Base-by-base conservation (phyloP, 2,113 vertebrate species). In the Chlorodrepanis virens region DNA sequence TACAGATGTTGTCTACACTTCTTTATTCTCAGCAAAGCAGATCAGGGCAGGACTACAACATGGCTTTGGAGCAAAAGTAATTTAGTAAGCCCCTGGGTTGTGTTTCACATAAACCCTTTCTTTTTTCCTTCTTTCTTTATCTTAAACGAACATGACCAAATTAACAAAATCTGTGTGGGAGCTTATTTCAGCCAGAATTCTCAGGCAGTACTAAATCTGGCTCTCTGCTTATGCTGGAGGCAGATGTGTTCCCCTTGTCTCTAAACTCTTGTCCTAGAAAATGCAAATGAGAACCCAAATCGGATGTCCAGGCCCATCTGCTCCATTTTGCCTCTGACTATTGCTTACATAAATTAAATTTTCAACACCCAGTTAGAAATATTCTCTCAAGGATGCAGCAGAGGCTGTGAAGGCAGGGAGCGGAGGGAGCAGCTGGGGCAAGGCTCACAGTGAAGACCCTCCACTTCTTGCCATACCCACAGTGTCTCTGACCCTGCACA, bases 111-210 rank as follows among this genome's bases (percentile, higher is more conserved):
- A 67, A 84, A 54, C 3, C 3, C 3, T 54, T 42, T 69, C 0
- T 64, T 69, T 68, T 79, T 76, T 19, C 13, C 7, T 40, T 24
- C 25, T 37, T 82, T 82, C 69, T 83, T 69, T 47, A 68, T 12
- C 39, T 87, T 84, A 75, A 78, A 75, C 0, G 1, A 84, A 54
- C 27, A 82, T 31, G n/a, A 39, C 24, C 52, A 82, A 89, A 87
- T 78, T 91, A 84, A 91, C 52, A 95, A 91, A 89, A 78, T 87
- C 81, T 78, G 35, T 56, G 69, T 78, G 56, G 77, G 44, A 93
- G 14, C 39, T 78, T 94, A 64, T 91, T 89, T 94, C 47, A 87
- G 27, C 82, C 78, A 85, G 57, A 53, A 90, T 93, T 28, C 61
- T 72, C 75, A 85, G 82, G 28, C 49, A 53, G 28, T 83, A 56